phyloP scores from a whole-genome alignment of 1,140 invertebrate genomes.

The Brachionus koreanus region DNA sequence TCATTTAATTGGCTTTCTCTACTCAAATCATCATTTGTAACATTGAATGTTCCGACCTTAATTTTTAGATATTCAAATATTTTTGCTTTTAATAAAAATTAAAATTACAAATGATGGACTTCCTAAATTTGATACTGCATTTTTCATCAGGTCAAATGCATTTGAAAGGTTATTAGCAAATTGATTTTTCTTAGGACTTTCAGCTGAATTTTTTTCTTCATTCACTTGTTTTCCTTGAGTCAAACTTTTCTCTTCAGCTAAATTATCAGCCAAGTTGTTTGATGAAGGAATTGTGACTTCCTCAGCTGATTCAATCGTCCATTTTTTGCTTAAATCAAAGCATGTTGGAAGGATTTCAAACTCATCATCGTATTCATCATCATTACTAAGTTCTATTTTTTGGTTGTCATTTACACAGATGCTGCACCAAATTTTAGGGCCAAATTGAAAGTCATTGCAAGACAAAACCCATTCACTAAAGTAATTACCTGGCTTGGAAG shows the following conservation, averaged over 20 bases:
- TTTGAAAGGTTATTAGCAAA: not conserved
- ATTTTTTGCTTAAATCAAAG: constrained; percentile 43
- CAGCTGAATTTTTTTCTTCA: not conserved
- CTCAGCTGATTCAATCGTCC: not conserved
- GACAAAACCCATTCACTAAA: constrained; percentile 56
- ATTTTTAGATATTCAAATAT: not conserved
- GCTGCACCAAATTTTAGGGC: constrained; percentile 54
- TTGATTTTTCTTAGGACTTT: not conserved
- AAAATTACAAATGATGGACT: constrained; percentile 17
- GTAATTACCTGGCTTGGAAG: constrained; percentile 50
- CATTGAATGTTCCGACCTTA: constrained; percentile 15
- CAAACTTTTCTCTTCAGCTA: not conserved
- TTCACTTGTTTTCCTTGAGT: not conserved
- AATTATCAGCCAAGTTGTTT: not conserved
- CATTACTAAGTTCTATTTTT: not conserved
- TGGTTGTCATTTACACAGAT: constrained; percentile 50
- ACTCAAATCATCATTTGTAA: not conserved
- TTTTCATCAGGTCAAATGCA: constrained; percentile 27
- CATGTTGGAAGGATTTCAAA: constrained; percentile 30
- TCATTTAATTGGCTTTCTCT: constrained; percentile 18
- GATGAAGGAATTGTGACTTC: not conserved
- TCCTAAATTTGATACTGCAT: constrained; percentile 35
- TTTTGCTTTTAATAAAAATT: not conserved
- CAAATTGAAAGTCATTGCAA: constrained; percentile 52
- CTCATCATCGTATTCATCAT: constrained; percentile 9